Evolutionary conservation across 1,140 invertebrate genomes (phyloP), one percentile per base, ranked within the genome.

Genomic region (Drosophila fuyamai): DNA sequence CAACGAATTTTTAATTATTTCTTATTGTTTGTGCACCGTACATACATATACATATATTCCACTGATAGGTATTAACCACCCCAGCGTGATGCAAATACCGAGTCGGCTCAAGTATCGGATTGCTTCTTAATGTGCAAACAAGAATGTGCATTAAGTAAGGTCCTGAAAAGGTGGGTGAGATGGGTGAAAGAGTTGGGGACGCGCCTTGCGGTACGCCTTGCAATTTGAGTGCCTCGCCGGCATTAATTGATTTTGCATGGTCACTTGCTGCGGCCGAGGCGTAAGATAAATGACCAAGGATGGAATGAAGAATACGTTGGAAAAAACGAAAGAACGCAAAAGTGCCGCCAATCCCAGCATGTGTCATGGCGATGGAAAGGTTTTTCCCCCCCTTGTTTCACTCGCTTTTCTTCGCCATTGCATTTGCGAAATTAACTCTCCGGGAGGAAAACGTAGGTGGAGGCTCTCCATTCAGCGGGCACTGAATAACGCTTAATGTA

Each of bases 221-320:
- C 62, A 73, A 76, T 76, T 76, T 67, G 46, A 74, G 59, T 62
- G 68, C 53, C 40, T 53, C 58, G 60, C 51, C 40, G 47, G 40
- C 70, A 48, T 79, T 86, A 85, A 85, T 81, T 86, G 82, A 85
- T 79, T 75, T 82, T 81, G 68, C 79, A 74, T 78, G 81, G 82
- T 78, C 81, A 78, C 74, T 77, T 78, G 75, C 73, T 50, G 75
- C 43, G 50, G 32, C 50, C 50, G 43, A 68, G 36, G 73, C 59
- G 63, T 44, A 66, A 74, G 66, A 75, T 77, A 66, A 85, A 85
- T 58, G 59, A 41, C 29, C 38, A 44, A 71, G 36, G 18, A 43
- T 63, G 56, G 41, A 8, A 23, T 12, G 35, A 23, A 23, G 14
- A 10, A 0, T 32, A 5, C 4, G 56, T 23, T n/a, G 48, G 10